phyloP scores from a whole-genome alignment of 2,797 vertebrate species.

The Pagetopsis macropterus region DNA sequence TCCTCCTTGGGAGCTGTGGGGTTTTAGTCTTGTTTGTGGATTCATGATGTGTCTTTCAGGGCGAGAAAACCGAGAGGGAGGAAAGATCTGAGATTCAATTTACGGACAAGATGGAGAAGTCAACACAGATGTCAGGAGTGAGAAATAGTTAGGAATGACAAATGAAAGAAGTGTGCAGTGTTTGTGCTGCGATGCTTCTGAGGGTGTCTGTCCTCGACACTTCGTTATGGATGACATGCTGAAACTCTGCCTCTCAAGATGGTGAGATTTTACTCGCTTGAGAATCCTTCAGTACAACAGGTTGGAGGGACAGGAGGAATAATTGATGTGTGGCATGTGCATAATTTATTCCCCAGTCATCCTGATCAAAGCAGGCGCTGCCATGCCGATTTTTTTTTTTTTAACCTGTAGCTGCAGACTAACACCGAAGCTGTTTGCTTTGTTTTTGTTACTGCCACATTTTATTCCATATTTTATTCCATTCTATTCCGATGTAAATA shows the following conservation, averaged over 20 bases:
- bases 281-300: slow-evolving; percentile 48
- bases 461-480: no score
- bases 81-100: slow-evolving; percentile 77
- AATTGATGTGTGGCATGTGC: slow-evolving; percentile 58
- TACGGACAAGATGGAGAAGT: slow-evolving; percentile 75
- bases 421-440: no score
- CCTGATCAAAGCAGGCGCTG: slow-evolving; percentile 54
- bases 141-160: slow-evolving; percentile 72
- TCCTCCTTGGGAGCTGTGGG: slow-evolving; percentile 47
- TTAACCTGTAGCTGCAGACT: neutral
- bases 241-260: slow-evolving; percentile 35
- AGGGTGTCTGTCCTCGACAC: slow-evolving; percentile 48
- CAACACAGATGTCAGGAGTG: slow-evolving; percentile 76
- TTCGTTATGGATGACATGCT: slow-evolving; percentile 34
- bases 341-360: slow-evolving; percentile 61
- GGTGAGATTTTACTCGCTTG: slow-evolving; percentile 6
- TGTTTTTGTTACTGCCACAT: no score
- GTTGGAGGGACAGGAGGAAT: slow-evolving; percentile 61
- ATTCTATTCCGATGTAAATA: no score
- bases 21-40: slow-evolving; percentile 68
- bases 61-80: slow-evolving; percentile 46
- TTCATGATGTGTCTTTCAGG: slow-evolving; percentile 67
- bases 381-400: neutral
- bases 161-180: slow-evolving; percentile 57
- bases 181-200: slow-evolving; percentile 33